Conservation (phyloP, 2,797 vertebrate species). For the Acanthurus tractus region DNA sequence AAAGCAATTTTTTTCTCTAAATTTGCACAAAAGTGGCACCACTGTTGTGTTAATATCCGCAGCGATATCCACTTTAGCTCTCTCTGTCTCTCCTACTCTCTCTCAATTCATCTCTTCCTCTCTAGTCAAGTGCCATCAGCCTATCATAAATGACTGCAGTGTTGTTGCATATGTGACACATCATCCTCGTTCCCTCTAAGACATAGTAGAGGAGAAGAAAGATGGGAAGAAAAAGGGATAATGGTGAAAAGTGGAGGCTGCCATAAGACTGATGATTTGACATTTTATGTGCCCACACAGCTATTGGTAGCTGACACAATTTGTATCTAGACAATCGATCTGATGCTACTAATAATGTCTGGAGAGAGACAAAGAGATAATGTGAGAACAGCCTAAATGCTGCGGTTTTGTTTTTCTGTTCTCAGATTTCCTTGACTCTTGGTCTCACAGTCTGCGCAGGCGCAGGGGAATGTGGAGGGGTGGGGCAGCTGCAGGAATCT, state of each 20-base stretch:
- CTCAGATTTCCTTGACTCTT: not conserved
- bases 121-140: slow-evolving; percentile 33
- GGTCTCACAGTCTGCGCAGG: slow-evolving; percentile 1
- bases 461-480: not conserved
- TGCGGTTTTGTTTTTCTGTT: slow-evolving; percentile 22
- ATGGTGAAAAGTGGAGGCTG: slow-evolving; percentile 24
- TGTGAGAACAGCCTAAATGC: slow-evolving; percentile 28
- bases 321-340: slow-evolving; percentile 39
- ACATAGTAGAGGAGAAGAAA: slow-evolving; percentile 9
- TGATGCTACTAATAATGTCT: slow-evolving; percentile 45
- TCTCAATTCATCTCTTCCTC: slow-evolving; percentile 18
- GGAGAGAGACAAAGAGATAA: slow-evolving; percentile 23
- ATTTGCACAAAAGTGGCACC: slow-evolving; percentile 49
- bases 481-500: slow-evolving; percentile 14
- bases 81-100: slow-evolving; percentile 20
- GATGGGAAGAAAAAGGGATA: slow-evolving; percentile 6
- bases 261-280: slow-evolving; percentile 40
- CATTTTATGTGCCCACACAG: slow-evolving; percentile 52
- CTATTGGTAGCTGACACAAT: slow-evolving; percentile 36
- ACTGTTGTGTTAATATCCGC: slow-evolving; percentile 30
- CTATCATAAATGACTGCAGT: slow-evolving; percentile 35
- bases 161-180: slow-evolving; percentile 32
- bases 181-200: slow-evolving; percentile 1
- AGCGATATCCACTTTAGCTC: slow-evolving; percentile 24
- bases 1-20: slow-evolving; percentile 21